phyloP scores from a whole-genome alignment of 2,113 vertebrate species.

The Myxocyprinus asiaticus region DNA sequence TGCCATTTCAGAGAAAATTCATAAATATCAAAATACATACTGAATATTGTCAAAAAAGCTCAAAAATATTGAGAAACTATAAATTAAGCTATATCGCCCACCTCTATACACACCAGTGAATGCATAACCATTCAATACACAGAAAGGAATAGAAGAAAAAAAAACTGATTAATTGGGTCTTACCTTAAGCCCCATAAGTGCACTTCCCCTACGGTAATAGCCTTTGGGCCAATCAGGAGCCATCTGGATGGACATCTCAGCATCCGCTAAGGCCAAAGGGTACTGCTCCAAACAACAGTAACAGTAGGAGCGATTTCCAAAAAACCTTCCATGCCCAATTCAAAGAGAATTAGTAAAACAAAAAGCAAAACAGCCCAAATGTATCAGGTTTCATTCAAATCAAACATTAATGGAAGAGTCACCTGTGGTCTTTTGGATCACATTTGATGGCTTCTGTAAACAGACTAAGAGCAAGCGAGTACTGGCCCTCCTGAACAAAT shows the following conservation, averaged over 20 bases:
- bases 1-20: no score
- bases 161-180: no score
- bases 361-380: not conserved
- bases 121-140: no score
- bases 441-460: conserved; percentile 78
- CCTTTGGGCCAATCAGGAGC: conserved; percentile 78
- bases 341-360: not conserved
- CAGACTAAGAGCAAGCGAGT: conserved; percentile 68
- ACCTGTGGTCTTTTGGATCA: conserved; percentile 75
- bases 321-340: conserved; percentile 63
- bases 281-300: conserved; percentile 79
- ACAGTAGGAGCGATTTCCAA: conserved; percentile 82
- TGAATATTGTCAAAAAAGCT: no score
- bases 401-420: not conserved
- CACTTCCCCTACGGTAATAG: conserved; percentile 78
- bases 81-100: no score
- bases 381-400: not conserved
- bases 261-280: conserved; percentile 72
- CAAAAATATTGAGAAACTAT: no score
- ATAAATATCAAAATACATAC: no score
- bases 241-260: conserved; percentile 76
- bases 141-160: no score
- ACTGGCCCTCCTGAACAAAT: conserved; percentile 73
- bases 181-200: conserved; percentile 80
- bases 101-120: no score